Evolutionary conservation across 2,888 invertebrate species (phyloP).

Genomic region (Eupithecia insigniata): DNA sequence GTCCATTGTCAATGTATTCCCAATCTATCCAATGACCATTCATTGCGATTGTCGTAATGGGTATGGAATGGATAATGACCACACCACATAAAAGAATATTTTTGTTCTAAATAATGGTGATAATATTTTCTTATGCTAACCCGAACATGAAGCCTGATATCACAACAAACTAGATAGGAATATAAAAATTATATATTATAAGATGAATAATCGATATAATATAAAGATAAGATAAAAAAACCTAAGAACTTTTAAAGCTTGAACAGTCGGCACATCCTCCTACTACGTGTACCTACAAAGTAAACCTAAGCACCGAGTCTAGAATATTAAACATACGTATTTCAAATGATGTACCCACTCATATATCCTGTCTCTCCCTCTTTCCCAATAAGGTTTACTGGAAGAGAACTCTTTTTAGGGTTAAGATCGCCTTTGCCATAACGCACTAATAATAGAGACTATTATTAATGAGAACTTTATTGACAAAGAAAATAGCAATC

Average conservation of each 20-base stretch:
- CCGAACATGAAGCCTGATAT: background rate
- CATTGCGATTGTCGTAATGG: background rate
- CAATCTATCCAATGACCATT: background rate
- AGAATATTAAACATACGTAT: background rate
- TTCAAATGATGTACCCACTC: too few relatives aligned
- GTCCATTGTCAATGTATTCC: background rate
- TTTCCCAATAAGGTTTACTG: background rate
- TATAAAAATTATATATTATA: too few relatives aligned
- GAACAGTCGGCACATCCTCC: background rate
- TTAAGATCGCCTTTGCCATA: background rate
- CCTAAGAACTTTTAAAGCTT: background rate
- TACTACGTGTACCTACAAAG: background rate
- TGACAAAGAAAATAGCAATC: too few relatives aligned
- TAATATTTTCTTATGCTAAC: background rate
- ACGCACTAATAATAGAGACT: too few relatives aligned
- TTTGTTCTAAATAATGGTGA: background rate
- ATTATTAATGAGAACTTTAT: too few relatives aligned
- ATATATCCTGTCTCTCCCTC: background rate
- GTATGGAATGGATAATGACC: background rate
- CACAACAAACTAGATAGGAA: background rate
- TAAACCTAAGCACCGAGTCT: background rate
- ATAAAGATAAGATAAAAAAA: too few relatives aligned
- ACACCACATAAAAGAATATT: background rate
- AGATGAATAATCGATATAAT: too few relatives aligned
- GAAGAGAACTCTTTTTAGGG: background rate